phyloP scores from a whole-genome alignment of 2,113 vertebrate genomes.

The Ceyx melanurus region DNA sequence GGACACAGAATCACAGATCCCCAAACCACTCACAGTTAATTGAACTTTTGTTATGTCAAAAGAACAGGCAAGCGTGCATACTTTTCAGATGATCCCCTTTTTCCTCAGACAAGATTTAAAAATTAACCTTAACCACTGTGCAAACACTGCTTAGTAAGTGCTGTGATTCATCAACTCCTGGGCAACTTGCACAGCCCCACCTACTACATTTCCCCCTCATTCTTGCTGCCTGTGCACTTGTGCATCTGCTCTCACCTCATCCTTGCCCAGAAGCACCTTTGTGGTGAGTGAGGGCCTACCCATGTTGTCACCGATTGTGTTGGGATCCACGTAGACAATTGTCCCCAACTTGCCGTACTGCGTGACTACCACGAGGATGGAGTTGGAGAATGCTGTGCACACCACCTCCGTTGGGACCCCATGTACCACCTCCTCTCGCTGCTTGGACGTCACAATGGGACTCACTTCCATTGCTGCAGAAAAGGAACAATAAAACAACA shows the following conservation, averaged over 20 bases:
- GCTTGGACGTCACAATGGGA: constrained; percentile 80
- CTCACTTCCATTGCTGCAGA: constrained; percentile 75
- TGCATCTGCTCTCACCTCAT: constrained; percentile 81
- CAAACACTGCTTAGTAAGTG: not conserved
- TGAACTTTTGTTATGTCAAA: not conserved
- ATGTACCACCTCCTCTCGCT: constrained; percentile 79
- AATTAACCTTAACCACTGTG: not conserved
- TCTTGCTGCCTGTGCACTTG: not conserved
- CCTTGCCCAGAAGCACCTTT: constrained; percentile 91
- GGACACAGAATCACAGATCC: not conserved
- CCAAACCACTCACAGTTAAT: not conserved
- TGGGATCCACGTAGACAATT: constrained; percentile 87
- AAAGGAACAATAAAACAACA: not conserved
- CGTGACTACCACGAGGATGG: constrained; percentile 89
- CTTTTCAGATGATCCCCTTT: not conserved
- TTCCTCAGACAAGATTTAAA: not conserved
- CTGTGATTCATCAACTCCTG: not conserved
- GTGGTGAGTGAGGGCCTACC: constrained; percentile 83
- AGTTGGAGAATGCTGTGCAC: constrained; percentile 92
- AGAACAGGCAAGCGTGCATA: not conserved
- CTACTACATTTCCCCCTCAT: not conserved
- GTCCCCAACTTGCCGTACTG: constrained; percentile 96
- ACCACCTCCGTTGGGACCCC: constrained; percentile 89
- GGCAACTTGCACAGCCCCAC: not conserved
- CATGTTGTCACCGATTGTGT: constrained; percentile 77